These are phyloP conservation scores for Myiozetetes cayanensis DNA, from an alignment of 2,113 vertebrate genomes.

Conservation along the genomic window DNA sequence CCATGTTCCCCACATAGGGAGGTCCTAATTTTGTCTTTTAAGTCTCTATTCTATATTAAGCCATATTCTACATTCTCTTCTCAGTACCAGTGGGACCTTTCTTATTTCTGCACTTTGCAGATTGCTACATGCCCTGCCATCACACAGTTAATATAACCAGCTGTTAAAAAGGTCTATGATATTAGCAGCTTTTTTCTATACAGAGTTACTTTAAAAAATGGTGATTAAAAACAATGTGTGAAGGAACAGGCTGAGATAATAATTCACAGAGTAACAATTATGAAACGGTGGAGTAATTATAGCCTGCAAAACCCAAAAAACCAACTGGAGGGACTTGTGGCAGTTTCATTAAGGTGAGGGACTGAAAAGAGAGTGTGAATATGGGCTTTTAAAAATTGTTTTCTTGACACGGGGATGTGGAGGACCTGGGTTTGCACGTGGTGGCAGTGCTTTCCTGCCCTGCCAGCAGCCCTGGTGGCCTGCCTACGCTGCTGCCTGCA, in stretches of 20 bases:
- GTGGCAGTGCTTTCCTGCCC: constrained; percentile 56
- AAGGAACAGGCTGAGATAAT: background rate
- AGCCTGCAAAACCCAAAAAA: background rate
- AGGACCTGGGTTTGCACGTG: constrained; percentile 44
- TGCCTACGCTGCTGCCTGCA: background rate
- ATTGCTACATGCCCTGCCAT: background rate
- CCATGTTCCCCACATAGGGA: accelerated
- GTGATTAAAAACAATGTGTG: background rate
- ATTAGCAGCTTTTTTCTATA: background rate
- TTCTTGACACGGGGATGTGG: background rate
- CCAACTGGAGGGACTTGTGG: background rate
- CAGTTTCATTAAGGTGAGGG: background rate
- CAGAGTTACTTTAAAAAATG: background rate
- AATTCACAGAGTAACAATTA: background rate
- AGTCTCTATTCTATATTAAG: background rate
- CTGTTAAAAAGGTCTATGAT: background rate
- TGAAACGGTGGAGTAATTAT: background rate
- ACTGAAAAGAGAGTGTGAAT: background rate
- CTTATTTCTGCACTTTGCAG: background rate
- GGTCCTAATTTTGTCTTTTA: background rate
- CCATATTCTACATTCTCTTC: background rate
- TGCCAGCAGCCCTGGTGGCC: background rate
- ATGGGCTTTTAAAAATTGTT: background rate
- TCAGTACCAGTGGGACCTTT: background rate
- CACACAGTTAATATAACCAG: background rate